Evolutionary conservation across 2,888 invertebrate species (phyloP).

Genomic region (Thysanoteuthis rhombus): DNA sequence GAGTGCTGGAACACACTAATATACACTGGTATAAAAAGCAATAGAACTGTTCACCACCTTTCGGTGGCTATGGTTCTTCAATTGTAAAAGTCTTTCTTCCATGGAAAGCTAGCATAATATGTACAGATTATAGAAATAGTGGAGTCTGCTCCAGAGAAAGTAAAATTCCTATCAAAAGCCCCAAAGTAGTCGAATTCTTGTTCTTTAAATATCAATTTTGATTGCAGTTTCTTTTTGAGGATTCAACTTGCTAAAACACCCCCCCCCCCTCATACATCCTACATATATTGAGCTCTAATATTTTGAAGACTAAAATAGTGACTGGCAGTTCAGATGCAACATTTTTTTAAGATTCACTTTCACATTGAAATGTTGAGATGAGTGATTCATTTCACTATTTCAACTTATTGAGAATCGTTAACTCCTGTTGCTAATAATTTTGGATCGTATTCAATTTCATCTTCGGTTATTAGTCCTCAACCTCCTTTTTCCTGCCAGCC

Average conservation of each 20-base stretch:
- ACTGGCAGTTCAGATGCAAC: background rate
- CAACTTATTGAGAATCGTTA: no score
- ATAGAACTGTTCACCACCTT: no score
- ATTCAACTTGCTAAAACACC: no score
- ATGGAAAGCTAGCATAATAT: background rate
- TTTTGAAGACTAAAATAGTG: background rate
- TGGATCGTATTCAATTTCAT: no score
- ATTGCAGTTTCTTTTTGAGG: background rate
- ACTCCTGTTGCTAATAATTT: no score
- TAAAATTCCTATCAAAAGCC: background rate
- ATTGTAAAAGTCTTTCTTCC: background rate
- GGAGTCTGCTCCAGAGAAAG: background rate
- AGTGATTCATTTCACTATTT: no score
- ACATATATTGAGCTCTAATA: background rate
- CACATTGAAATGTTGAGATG: no score
- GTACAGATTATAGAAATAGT: background rate
- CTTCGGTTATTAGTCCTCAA: no score
- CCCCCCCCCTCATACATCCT: background rate
- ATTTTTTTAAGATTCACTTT: background rate
- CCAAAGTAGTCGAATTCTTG: background rate
- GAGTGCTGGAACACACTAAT: no score
- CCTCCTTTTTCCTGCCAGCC: no score
- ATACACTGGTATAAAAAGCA: no score
- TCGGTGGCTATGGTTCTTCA: no score
- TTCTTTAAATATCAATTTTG: background rate